Base-by-base conservation (phyloP, 1,140 invertebrate species). In the Cydia strobilella region DNA sequence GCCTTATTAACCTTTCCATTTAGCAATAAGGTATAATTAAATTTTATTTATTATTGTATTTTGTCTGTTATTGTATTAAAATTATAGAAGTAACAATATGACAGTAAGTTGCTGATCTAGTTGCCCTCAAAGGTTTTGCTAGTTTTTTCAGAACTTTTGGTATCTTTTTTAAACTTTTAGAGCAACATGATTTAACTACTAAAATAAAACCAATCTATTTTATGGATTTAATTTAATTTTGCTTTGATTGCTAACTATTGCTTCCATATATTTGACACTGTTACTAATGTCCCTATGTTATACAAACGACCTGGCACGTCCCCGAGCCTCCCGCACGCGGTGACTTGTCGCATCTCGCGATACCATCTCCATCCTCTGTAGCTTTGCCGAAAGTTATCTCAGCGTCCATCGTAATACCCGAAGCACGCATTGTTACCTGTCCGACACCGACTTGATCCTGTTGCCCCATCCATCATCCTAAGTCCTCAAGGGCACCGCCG, bases 341-440 rank as follows among this genome's bases (percentile, higher is more conserved):
- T 83, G 82, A 84, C 79, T 83, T 78, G 79, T 79, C 75, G 79
- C 73, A 75, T 79, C 78, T 45, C 66, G 42, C 66, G 72, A 69
- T 25, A 48, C 31, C 59, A 72, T 62, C 66, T 31, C 79, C 89
- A 83, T 82, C 84, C 42, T 13, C 88, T 88, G 18, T 23, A 20
- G 51, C 31, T 15, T 86, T 81, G 82, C 86, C 85, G 84, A 86
- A 85, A 91, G 81, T 77, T 87, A 90, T 87, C 86, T 76, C 73
- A 69, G 9, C 74, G 84, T 86, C 85, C 80, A 59, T 59, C 54
- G 54, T 59, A 59, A 59, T 59, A 20, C 54, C 51, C n/a, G n/a
- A 76, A 66, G 78, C 75, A 69, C 51, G 51, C 45, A 77, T 73
- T 77, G 63, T 77, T 18, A n/a, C 42, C 54, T 59, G 54, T 59